Evolutionary conservation across 1,140 invertebrate species (phyloP), one percentile per base, ranked within the genome.

Genomic region (Mylabris phalerata): DNA sequence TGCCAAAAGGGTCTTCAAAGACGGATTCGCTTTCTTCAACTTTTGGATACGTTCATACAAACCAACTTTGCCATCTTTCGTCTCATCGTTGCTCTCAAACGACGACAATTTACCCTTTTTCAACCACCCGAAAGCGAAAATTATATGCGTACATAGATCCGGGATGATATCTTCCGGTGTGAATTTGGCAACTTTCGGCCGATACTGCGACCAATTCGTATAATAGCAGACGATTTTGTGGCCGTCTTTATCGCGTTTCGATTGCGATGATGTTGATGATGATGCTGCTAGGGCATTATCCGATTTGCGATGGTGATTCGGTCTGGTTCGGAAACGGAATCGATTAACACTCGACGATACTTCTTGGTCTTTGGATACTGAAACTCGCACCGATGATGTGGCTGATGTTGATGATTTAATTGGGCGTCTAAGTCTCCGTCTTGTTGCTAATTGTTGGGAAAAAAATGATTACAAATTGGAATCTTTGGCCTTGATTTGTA

Each of bases 201-300:
- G 80, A 72, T 98, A 98, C 71, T 98, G 95, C 0, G 95, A 94
- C 95, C 95, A 98, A 78, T 98, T 97, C 13, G 93, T 96, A 76
- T 95, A 97, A 73, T 97, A 98, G 72, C 94, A 97, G 1, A 95
- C 92, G 52, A 95, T 79, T 77, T 84, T 84, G 65, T 85, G 83
- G 43, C 79, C 81, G 73, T 84, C 81, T 72, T 82, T 79, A 67
- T 82, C 11, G 9, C 41, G 67, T 75, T 58, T 27, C 80, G 75
- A 52, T 76, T 78, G 48, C 72, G 75, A 32, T 32, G 32, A 32
- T 5, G 32, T 32, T 2, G 79, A 74, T 1, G 82, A 81, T 26
- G 78, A 2, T 5, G 69, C 47, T 47, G 78, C 70, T 60, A 19
- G 19, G 19, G 81, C 57, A 80, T 74, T 80, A 79, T 77, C 78